Conservation (phyloP, 2,797 vertebrate species). For the Telmatherina bonti region DNA sequence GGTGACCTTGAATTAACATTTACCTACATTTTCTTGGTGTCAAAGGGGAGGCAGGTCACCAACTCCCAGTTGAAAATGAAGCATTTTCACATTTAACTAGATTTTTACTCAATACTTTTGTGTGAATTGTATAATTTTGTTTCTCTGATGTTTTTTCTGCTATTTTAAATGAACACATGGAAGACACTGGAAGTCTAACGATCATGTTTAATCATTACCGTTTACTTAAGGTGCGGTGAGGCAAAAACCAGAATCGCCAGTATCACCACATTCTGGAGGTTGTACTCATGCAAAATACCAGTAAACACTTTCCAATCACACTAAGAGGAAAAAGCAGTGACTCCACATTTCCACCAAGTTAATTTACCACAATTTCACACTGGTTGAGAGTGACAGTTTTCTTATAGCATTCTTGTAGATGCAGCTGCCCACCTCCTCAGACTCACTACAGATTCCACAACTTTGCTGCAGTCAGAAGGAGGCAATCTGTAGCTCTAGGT, state of each 20-base stretch:
- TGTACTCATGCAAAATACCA: slow-evolving; percentile 26
- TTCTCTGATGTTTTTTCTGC: neutral
- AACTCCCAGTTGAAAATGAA: neutral
- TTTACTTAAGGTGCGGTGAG: slow-evolving; percentile 25
- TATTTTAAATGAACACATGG: neutral
- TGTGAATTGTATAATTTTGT: neutral
- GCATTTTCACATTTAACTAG: neutral
- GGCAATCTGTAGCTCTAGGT: slow-evolving; percentile 21
- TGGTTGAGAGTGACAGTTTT: slow-evolving; percentile 54
- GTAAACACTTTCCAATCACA: slow-evolving; percentile 13
- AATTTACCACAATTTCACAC: slow-evolving; percentile 61
- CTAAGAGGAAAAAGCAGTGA: slow-evolving; percentile 37
- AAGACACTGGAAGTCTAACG: neutral
- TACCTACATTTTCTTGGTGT: neutral
- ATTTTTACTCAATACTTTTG: neutral
- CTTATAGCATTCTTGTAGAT: slow-evolving; percentile 34
- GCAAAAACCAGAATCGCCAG: slow-evolving; percentile 21
- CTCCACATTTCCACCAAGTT: slow-evolving; percentile 58
- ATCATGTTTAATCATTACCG: neutral
- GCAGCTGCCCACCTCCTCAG: slow-evolving; percentile 26
- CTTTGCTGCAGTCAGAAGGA: slow-evolving; percentile 23
- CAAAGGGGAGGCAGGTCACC: neutral
- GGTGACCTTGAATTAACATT: neutral
- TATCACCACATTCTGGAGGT: slow-evolving; percentile 25
- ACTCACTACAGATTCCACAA: slow-evolving; percentile 38